Evolutionary conservation across 2,888 invertebrate species (phyloP).

Genomic region (Coleophora deauratella): DNA sequence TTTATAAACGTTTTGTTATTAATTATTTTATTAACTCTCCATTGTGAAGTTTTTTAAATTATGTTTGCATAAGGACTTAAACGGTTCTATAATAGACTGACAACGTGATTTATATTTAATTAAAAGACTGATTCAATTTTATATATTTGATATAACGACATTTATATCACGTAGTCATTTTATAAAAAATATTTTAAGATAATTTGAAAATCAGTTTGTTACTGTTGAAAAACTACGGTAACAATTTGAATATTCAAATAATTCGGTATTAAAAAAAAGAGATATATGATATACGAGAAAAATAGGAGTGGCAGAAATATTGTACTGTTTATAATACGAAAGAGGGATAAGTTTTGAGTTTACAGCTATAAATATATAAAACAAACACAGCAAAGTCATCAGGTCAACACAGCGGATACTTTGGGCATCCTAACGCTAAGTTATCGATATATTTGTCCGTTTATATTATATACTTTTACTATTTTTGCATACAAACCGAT

Average conservation of each 20-base stretch:
- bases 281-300: conserved; percentile 15
- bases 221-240: conserved; percentile 23
- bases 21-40: no score
- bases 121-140: no score
- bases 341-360: conserved; percentile 71
- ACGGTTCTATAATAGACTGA: no score
- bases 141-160: no score
- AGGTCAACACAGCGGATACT: conserved; percentile 65
- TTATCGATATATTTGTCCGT: conserved; percentile 55
- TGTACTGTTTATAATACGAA: conserved; percentile 30
- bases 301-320: conserved; percentile 42
- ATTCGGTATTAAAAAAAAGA: conserved; percentile 13
- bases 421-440: conserved; percentile 73
- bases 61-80: conserved; percentile 10
- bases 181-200: conserved; percentile 13
- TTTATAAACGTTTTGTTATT: no score
- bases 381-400: conserved; percentile 52
- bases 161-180: no score
- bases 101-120: no score
- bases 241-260: conserved; percentile 15
- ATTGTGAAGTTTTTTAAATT: background rate
- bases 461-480: conserved; percentile 61
- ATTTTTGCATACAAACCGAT: conserved; percentile 62
- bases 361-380: conserved; percentile 49
- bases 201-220: conserved; percentile 14